Evolutionary conservation across 2,797 vertebrate species (phyloP), one percentile per base, ranked within the genome.

Genomic region (Enteromius viviparus): DNA sequence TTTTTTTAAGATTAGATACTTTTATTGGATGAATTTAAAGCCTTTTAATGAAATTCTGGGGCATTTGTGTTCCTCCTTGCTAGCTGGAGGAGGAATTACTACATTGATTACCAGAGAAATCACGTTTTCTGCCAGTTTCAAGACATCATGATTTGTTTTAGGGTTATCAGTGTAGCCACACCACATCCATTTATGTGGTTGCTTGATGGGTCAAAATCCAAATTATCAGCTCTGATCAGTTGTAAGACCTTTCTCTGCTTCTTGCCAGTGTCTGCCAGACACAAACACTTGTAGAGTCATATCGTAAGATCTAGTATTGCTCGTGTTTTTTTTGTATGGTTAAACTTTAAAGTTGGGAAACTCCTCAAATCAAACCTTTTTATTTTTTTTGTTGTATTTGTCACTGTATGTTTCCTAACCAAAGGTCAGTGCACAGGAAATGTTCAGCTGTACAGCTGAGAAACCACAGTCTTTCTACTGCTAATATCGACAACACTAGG

Each of bases 401-500:
- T 5, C 2, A 21, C 14, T 58, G 60, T 26, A 45, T 45, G 17
- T 6, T 17, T 62, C 26, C 23, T 29, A 58, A 60, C 14, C 71
- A 70, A 62, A 76, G 29, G 23, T 79, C 45, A 75, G 62, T 78
- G 74, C 79, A 53, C 85, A 85, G 84, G 84, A 88, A 85, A 84
- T 75, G 65, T 82, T 83, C 66, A 89, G 58, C 53, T 85, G 82
- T n/a, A 86, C 76, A 81, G 11, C 32, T 47, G 42, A 75, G 45
- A 58, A 88, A 89, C 86, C 87, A 88, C 85, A 84, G 71, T 60
- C 71, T 80, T 65, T 69, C 47, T 72, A 83, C 32, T 55, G 14
- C 17, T 32, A 58, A 19, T 29, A 29, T 42, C 71, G 40, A 29
- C 37, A 47, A 60, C 15, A 58, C 53, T 45, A 60, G 0, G 11